Percentiles rank a stretch among this genome's conserved stretches.
Conservation (phyloP, 2,888 invertebrate genomes). For the Icerya purchasi region DNA sequence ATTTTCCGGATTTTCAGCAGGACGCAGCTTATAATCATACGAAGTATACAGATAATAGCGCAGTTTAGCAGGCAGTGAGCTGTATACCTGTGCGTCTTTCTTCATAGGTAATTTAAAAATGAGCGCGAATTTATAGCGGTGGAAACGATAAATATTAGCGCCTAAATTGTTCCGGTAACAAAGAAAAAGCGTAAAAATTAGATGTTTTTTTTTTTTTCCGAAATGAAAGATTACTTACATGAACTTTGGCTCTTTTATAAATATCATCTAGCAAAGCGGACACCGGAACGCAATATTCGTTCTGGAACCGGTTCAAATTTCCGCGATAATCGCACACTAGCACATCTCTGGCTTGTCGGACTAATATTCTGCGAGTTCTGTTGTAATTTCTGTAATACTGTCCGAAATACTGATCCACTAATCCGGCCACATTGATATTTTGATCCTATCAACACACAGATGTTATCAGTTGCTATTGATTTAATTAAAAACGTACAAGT, state of each 20-base stretch:
- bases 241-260: slow-evolving; percentile 8
- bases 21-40: too few species aligned
- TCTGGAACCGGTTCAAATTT: slow-evolving; percentile 37
- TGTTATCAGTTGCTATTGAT: not conserved
- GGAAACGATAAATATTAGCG: too few species aligned
- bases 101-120: too few species aligned
- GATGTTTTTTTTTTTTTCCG: too few species aligned
- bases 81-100: too few species aligned
- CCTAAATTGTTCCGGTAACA: too few species aligned
- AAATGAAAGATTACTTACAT: slow-evolving; percentile 4
- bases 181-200: too few species aligned
- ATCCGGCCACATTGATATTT: slow-evolving; percentile 17
- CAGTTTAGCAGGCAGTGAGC: too few species aligned
- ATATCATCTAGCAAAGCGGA: slow-evolving; percentile 5
- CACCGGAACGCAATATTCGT: slow-evolving; percentile 37
- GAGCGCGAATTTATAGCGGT: too few species aligned
- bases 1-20: too few species aligned
- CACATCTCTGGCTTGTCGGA: slow-evolving; percentile 44
- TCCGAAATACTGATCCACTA: slow-evolving; percentile 40
- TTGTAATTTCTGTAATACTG: slow-evolving; percentile 39
- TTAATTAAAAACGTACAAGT: not conserved
- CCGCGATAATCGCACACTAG: slow-evolving; percentile 42
- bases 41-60: too few species aligned
- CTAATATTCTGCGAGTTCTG: slow-evolving; percentile 35
- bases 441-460: slow-evolving; percentile 13